A percentile compares a stretch with the other conserved stretches of the same genome.
These are phyloP conservation scores for Pogoniulus pusillus DNA, from an alignment of 2,797 vertebrate species.

Conservation along the genomic window DNA sequence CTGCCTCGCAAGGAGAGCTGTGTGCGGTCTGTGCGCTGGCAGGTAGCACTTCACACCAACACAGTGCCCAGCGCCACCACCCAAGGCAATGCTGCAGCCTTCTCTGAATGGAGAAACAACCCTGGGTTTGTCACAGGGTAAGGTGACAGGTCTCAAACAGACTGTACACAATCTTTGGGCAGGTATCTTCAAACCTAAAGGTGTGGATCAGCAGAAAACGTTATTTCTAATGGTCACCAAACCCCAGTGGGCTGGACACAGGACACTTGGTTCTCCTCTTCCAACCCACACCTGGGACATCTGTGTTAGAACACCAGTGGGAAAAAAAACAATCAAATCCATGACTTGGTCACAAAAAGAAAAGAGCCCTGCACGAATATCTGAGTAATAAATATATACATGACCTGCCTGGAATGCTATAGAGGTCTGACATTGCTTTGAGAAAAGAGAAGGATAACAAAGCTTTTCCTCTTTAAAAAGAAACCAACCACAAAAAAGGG, in stretches of 20 bases:
- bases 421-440: conserved; percentile 66
- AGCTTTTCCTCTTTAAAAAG: background rate
- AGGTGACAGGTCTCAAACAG: background rate
- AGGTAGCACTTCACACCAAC: background rate
- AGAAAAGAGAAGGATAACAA: conserved; percentile 40
- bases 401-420: conserved; percentile 36
- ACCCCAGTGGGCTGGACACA: background rate
- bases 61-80: background rate
- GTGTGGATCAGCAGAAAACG: background rate
- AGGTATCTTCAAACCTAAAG: conserved; percentile 15
- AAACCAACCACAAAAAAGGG: background rate
- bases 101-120: background rate
- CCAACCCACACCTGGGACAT: background rate
- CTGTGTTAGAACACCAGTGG: background rate
- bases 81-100: background rate
- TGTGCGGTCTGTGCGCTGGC: background rate
- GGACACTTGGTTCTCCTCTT: background rate
- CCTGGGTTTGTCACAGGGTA: background rate
- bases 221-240: background rate
- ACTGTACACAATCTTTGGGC: conserved; percentile 7
- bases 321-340: background rate
- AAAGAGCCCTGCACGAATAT: conserved; percentile 26
- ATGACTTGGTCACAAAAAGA: conserved; percentile 30
- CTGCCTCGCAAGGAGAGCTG: background rate
- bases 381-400: conserved; percentile 70